Base-by-base conservation (phyloP, 2,113 vertebrate genomes). In the Opisthocomus hoazin region DNA sequence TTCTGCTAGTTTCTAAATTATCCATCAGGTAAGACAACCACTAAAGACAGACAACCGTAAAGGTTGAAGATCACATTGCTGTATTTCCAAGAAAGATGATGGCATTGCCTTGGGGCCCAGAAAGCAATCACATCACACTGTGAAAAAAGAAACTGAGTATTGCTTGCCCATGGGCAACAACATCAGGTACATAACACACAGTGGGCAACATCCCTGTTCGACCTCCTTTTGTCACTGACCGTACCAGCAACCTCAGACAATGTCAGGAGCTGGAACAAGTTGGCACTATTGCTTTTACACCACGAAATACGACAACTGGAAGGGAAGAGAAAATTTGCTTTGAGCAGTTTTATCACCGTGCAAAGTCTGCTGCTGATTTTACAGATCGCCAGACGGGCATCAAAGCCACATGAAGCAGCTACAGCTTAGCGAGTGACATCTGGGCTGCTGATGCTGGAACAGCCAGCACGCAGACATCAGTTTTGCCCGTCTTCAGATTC, bases 381-480 rank as follows among this genome's bases (percentile, higher is more conserved):
- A 90, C 32, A 82, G 81, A 91, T 36, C 41, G 46, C 94, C 91
- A 94, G 84, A 81, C 77, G 68, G 92, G 74, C 80, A 88, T 36
- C 76, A 46, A 86, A 84, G 86, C 74, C 91, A 56, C 65, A 56
- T 19, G 17, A 70, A 94, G 43, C 79, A 82, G 60, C 89, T 37
- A 79, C 19, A 75, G 81, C 41, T 91, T 53, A 83, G 76, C 70
- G 77, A 96, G 66, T 73, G 85, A 58, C 85, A 90, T 94, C 73
- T 87, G 85, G 84, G 86, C 76, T 86, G 64, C 74, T 69, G 46
- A 53, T 22, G 21, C 53, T 79, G 66, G 75, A 85, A 18, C 41
- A n/a, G 77, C 34, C 60, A 91, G 86, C 41, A 76, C 8, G 2
- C 36, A 63, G 78, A 5, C 58, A 60, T 56, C 23, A 32, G 51